Evolutionary conservation across 2,888 invertebrate genomes (phyloP).

Genomic region (Parapristionchus giblindavisi): DNA sequence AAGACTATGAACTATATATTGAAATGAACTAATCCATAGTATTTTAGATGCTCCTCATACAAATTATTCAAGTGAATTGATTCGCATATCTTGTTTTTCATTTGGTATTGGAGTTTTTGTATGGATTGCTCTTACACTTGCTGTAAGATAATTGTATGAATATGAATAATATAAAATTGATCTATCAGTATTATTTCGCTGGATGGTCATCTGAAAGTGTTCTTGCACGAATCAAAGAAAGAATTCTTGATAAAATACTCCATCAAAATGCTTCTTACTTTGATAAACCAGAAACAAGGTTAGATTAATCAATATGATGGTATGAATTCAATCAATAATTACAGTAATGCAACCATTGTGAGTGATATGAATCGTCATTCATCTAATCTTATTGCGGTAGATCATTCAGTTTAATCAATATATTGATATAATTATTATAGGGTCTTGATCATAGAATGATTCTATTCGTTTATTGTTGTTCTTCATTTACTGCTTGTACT

Average conservation of each 20-base stretch:
- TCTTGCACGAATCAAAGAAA: background rate
- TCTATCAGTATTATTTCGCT: constrained; percentile 10
- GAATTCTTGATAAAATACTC: constrained; percentile 4
- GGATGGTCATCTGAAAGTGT: constrained; percentile 18
- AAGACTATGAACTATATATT: background rate
- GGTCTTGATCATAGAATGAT: constrained; percentile 53
- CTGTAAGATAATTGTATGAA: background rate
- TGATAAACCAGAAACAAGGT: constrained; percentile 21
- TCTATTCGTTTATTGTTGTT: constrained; percentile 45
- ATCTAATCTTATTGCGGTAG: constrained; percentile 19
- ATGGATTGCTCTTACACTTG: constrained; percentile 22
- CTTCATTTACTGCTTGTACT: constrained; percentile 17
- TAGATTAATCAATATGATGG: background rate
- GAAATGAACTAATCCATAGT: background rate
- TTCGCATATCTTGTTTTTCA: background rate
- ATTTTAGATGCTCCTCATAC: background rate
- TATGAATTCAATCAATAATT: background rate
- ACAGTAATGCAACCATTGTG: constrained; percentile 20
- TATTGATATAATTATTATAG: constrained; percentile 38
- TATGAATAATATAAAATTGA: background rate
- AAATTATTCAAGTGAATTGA: background rate
- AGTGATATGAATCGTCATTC: constrained; percentile 18
- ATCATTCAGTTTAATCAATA: no score
- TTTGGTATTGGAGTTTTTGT: constrained; percentile 13
- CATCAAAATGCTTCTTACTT: constrained; percentile 22